Evolutionary conservation across 2,888 invertebrate species (phyloP).

Genomic region (Volucella inflata): DNA sequence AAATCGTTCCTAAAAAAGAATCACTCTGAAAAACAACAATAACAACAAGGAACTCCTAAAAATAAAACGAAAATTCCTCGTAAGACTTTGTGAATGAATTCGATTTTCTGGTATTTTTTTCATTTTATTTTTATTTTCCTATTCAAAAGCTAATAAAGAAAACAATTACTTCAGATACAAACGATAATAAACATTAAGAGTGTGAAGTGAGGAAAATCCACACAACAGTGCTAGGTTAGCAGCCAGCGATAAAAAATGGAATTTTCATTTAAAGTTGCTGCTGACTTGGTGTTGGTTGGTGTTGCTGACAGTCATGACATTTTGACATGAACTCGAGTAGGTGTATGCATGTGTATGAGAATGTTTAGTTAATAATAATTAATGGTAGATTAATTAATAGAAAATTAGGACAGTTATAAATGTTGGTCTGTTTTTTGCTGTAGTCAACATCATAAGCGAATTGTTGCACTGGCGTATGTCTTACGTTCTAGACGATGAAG

Average conservation of each 20-base stretch:
- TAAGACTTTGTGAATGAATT: conserved; percentile 59
- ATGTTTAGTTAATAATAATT: conserved; percentile 63
- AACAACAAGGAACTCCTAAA: neutral
- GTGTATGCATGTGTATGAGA: conserved; percentile 3
- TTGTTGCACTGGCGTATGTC: conserved; percentile 5
- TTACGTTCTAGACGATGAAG: conserved; percentile 31
- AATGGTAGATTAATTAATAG: conserved; percentile 68
- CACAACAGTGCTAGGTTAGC: too few species aligned
- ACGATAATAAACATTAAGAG: too few species aligned
- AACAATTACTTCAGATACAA: too few species aligned
- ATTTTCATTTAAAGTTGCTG: too few species aligned
- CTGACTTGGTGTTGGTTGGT: too few species aligned
- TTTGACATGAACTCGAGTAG: too few species aligned
- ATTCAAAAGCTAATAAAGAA: too few species aligned
- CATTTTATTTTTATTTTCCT: too few species aligned
- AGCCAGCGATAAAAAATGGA: conserved; percentile 24
- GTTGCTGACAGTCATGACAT: too few species aligned
- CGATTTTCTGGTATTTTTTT: too few species aligned
- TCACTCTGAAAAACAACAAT: neutral
- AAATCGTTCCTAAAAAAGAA: neutral
- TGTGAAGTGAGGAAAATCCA: too few species aligned
- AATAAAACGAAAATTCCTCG: conserved; percentile 6
- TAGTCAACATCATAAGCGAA: too few species aligned
- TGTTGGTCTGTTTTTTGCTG: conserved; percentile 4
- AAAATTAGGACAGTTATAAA: conserved; percentile 59